Evolutionary conservation across 2,797 vertebrate genomes (phyloP).

Genomic region (Meriones psammophilus): DNA sequence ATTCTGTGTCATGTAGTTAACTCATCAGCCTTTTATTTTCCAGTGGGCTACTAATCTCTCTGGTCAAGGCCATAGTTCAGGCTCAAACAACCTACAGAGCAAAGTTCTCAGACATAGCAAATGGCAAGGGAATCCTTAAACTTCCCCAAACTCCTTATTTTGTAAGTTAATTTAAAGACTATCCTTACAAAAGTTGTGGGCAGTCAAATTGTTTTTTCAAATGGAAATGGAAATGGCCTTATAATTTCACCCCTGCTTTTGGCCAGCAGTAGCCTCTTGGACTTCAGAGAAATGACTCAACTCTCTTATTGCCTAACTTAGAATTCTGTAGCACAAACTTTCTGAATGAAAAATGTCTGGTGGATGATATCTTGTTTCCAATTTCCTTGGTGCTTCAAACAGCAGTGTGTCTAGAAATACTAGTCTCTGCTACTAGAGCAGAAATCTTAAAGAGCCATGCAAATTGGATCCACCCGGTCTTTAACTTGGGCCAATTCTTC

Average conservation of each 20-base stretch:
- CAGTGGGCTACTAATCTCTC: not conserved
- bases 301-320: slow-evolving; percentile 59
- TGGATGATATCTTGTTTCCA: slow-evolving; percentile 66
- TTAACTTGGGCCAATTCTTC: slow-evolving; percentile 83
- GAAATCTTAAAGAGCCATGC: slow-evolving; percentile 84
- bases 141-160: not conserved
- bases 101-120: not conserved
- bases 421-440: slow-evolving; percentile 77
- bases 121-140: not conserved
- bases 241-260: slow-evolving; percentile 39
- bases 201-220: not conserved
- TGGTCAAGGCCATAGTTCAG: not conserved
- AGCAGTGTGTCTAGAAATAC: slow-evolving; percentile 81
- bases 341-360: slow-evolving; percentile 75
- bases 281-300: slow-evolving; percentile 69
- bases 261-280: not conserved
- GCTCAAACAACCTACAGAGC: not conserved
- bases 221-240: not conserved
- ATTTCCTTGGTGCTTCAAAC: slow-evolving; percentile 69
- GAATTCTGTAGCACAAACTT: slow-evolving; percentile 50
- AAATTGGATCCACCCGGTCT: slow-evolving; percentile 82
- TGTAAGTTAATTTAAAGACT: slow-evolving; percentile 3
- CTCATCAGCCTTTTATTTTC: not conserved
- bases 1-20: not conserved
- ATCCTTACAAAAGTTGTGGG: not conserved